Percentiles rank a stretch among this genome's conserved stretches.
These are phyloP conservation scores for Cassiopea xamachana DNA, from an alignment of 30 jellyfish, hydroid and myxozoan genomes.

Conservation along the genomic window DNA sequence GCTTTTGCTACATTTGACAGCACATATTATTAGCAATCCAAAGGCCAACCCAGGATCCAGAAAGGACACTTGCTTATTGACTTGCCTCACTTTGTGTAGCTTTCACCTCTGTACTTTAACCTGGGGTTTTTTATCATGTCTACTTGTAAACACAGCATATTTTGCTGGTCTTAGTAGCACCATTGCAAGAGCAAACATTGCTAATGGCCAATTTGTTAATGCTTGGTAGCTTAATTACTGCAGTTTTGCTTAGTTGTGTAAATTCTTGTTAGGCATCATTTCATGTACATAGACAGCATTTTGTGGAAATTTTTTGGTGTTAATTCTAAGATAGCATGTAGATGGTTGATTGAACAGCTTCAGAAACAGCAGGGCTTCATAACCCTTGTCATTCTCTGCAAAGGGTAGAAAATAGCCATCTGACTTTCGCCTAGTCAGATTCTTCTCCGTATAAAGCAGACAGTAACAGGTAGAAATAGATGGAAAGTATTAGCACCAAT, in stretches of 20 bases:
- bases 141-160: not conserved
- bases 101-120: too few species aligned
- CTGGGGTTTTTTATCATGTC: not conserved
- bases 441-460: too few species aligned
- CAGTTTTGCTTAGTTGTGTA: conserved; percentile 8
- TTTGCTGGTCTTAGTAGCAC: not conserved
- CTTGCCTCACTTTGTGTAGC: too few species aligned
- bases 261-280: not conserved
- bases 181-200: not conserved
- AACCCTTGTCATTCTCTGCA: not conserved
- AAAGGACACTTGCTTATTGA: not conserved
- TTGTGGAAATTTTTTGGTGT: not conserved
- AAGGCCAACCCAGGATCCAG: not conserved
- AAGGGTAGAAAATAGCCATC: too few species aligned
- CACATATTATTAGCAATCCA: not conserved
- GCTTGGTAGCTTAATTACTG: not conserved
- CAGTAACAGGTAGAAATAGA: too few species aligned
- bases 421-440: too few species aligned
- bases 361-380: not conserved
- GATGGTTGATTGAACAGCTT: not conserved
- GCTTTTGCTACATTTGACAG: too few species aligned
- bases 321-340: not conserved
- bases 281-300: conserved; percentile 20
- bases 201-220: not conserved
- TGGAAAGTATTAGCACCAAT: too few species aligned